phyloP scores from a whole-genome alignment of 1,140 invertebrate species.

The Asobara japonica region DNA sequence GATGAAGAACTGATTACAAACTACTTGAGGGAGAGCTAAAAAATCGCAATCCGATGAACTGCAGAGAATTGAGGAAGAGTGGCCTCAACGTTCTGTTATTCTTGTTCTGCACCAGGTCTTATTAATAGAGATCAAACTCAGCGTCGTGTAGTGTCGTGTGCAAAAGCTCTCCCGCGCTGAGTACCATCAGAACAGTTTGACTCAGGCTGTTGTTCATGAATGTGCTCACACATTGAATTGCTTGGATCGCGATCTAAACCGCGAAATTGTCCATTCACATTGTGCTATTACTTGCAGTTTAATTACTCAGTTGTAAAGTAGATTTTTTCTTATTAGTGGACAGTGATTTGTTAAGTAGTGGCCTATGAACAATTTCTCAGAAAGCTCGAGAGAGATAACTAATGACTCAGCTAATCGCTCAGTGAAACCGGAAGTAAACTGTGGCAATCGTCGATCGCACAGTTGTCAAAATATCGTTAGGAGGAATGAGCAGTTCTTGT shows the following conservation, averaged over 20 bases:
- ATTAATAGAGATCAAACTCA: constrained; percentile 67
- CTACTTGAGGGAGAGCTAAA: background rate
- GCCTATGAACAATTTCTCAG: too few relatives aligned
- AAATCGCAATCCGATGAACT: background rate
- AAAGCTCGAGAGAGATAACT: too few relatives aligned
- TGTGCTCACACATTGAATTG: background rate
- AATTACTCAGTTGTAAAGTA: too few relatives aligned
- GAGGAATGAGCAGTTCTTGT: too few relatives aligned
- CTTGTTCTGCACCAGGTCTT: constrained; percentile 43
- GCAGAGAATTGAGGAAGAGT: background rate
- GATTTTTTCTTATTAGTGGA: too few relatives aligned
- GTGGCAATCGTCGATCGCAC: too few relatives aligned
- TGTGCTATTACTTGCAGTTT: too few relatives aligned
- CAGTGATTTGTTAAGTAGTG: too few relatives aligned
- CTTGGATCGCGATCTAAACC: background rate
- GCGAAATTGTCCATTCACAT: background rate
- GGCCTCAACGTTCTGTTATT: constrained; percentile 12
- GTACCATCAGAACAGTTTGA: constrained; percentile 48
- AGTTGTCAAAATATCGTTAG: too few relatives aligned
- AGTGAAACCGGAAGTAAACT: too few relatives aligned
- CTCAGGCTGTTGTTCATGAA: constrained; percentile 46
- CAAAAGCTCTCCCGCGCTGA: constrained; percentile 59
- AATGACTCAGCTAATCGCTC: too few relatives aligned
- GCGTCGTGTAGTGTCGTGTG: constrained; percentile 65
- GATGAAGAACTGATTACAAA: too few relatives aligned